Evolutionary conservation across 1,140 invertebrate species (phyloP).

Genomic region (Aphelenchoides avenae): DNA sequence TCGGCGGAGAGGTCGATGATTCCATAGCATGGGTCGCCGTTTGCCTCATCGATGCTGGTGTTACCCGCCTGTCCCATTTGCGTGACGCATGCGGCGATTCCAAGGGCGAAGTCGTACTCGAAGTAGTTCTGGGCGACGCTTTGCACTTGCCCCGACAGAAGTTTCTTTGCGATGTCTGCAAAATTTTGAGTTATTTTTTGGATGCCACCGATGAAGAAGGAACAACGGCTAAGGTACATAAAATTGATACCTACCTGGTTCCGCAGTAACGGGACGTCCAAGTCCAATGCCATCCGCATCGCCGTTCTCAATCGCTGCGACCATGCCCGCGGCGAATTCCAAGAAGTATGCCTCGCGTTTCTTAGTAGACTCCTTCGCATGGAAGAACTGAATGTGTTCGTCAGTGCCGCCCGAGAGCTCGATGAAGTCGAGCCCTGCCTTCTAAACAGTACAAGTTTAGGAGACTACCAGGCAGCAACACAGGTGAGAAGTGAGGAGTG

Average conservation of each 20-base stretch:
- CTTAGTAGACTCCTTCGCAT: constrained; percentile 33
- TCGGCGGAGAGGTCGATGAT: constrained; percentile 20
- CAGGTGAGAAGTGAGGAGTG: too few species aligned
- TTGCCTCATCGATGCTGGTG: constrained; percentile 4
- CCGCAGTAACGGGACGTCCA: too few species aligned
- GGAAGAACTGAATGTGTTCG: constrained; percentile 34
- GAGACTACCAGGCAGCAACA: too few species aligned
- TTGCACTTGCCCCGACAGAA: constrained; percentile 6
- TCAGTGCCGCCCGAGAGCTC: constrained; percentile 48
- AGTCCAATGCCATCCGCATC: too few species aligned
- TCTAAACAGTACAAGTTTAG: too few species aligned
- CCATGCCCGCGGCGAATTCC: constrained; percentile 22
- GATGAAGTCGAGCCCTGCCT: constrained; percentile 45
- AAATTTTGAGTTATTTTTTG: too few species aligned
- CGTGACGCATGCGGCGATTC: constrained; percentile 4
- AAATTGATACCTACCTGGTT: too few species aligned
- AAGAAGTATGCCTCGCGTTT: constrained; percentile 30
- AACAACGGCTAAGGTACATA: too few species aligned
- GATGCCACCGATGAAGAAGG: too few species aligned
- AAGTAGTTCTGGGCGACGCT: constrained; percentile 6
- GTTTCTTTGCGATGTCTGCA: constrained; percentile 25
- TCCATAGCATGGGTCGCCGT: constrained; percentile 24
- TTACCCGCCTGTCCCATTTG: constrained; percentile 10
- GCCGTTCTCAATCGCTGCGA: constrained; percentile 13
- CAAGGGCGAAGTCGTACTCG: constrained; percentile 19